phyloP scores from a whole-genome alignment of 2,113 vertebrate genomes.

The Entelurus aequoreus region DNA sequence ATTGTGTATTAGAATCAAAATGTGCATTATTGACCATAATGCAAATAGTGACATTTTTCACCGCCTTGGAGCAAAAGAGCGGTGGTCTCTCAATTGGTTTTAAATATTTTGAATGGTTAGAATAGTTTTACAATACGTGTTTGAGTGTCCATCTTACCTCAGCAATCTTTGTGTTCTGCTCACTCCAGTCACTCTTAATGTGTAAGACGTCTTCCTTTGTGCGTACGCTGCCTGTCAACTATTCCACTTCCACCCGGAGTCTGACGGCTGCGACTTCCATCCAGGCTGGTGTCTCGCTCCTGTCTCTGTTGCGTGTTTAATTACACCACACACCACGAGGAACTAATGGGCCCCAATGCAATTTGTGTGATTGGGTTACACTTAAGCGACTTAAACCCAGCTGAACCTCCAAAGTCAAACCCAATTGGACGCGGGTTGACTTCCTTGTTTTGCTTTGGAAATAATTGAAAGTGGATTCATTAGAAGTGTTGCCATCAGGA shows the following conservation, averaged over 20 bases:
- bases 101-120: conserved; percentile 80
- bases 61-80: conserved; percentile 53
- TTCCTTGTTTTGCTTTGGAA: too few relatives aligned
- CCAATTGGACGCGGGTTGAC: too few relatives aligned
- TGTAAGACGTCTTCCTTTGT: conserved; percentile 69
- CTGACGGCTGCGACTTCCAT: conserved; percentile 73
- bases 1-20: conserved; percentile 16
- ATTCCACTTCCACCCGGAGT: conserved; percentile 81
- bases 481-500: too few relatives aligned
- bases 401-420: neutral
- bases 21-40: conserved; percentile 31
- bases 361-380: conserved; percentile 14
- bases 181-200: conserved; percentile 76
- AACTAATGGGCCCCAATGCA: conserved; percentile 7
- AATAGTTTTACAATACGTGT: neutral
- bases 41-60: neutral
- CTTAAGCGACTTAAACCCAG: conserved; percentile 7
- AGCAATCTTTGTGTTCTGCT: conserved; percentile 32
- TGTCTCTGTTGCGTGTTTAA: conserved; percentile 34
- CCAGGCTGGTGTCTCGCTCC: conserved; percentile 13
- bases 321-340: conserved; percentile 8
- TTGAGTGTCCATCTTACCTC: conserved; percentile 5
- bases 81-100: conserved; percentile 67
- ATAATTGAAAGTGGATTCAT: too few relatives aligned
- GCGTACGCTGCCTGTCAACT: conserved; percentile 83